Base-by-base conservation (phyloP, 35 echinoderm and acorn worm genomes). In the Chiridota heheva region DNA sequence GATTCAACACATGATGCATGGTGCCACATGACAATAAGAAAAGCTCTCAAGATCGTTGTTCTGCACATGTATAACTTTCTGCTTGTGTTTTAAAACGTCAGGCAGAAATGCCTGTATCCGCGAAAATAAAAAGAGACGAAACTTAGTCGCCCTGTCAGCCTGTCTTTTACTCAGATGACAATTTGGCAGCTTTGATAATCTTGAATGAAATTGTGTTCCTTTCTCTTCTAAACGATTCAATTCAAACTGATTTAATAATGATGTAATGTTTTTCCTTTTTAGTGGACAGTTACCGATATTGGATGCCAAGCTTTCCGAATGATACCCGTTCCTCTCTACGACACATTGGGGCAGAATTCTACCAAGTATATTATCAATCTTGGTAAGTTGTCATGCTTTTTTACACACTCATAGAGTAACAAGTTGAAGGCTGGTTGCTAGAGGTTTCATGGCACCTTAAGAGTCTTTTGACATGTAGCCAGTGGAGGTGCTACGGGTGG, bases 261-360 rank as follows among this genome's bases (percentile, higher is more conserved):
- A 33, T 44, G 20, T 7, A 17, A 20, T 42, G 29, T 43, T 65
- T 43, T 44, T 48, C 38, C n/a, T 16, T 69, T 69, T n/a, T 40
- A 97, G 93, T 97, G 95, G 95, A 48, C 86, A 0, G 70, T 91
- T 7, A 67, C 85, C 34, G 95, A 98, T 18, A 86, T 78, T 10
- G 95, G 72, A 36, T 92, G 88, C 51, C 63, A 58, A 36, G 42
- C 89, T 0, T 92, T 73, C 45, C 81, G 81, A 30, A 98, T 98
- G 79, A 76, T 88, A 0, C 69, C 89, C 17, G 89, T 91, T 0
- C 89, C 95, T 1, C 45, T 98, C 16, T 98, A 98, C 69, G 86
- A 87, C 55, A 97, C 93, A 1, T 69, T 97, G 1, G 95, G 95
- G 12, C 77, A 73, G 5, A 62, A 91, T 37, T 90, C 89, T 5